Base-by-base conservation (phyloP, 2,888 invertebrate species). In the Pilophorus perplexus region DNA sequence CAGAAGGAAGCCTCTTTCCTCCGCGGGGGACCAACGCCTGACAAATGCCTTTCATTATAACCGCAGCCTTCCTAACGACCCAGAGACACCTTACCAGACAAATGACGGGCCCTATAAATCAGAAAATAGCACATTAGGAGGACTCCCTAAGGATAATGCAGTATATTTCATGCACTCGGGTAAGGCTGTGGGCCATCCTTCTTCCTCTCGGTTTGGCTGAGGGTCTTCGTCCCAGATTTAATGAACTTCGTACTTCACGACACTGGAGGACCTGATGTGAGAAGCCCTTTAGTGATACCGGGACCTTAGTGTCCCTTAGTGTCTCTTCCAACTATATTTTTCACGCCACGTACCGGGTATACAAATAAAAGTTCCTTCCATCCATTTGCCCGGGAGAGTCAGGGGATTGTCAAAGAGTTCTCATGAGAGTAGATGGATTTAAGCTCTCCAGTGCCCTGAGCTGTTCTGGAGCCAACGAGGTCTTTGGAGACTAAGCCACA, bases 11-110 rank as follows among this genome's bases (percentile, higher is more conserved):
- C 38, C 55, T 55, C 55, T 25, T 25, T 28, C 18, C 27, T 22
- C n/a, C n/a, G n/a, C n/a, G n/a, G n/a, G n/a, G n/a, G n/a, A n/a
- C n/a, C n/a, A n/a, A n/a, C n/a, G 14, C 65, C 65, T 65, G 65
- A 65, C 65, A 65, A 65, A 65, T 65, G 65, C 55, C 44, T 65
- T 65, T 65, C 65, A 65, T 65, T 65, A 65, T 55, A 65, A 48
- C 64, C 65, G 50, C 54, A 55, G 40, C 54, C n/a, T n/a, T 65
- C 33, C 42, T 65, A 65, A 65, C 54, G 65, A 55, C 55, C 65
- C 23, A 62, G 62, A 62, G 62, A 62, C 46, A 62, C 62, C 62
- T 50, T 27, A 38, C 60, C 46, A 50, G 64, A 64, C 52, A 55
- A 65, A 55, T 42, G 55, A 65, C 65, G 44, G 16, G 42, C 33